Percentiles rank a stretch among this genome's conserved stretches.
These are phyloP conservation scores for Sanderia malayensis DNA, from an alignment of 30 jellyfish, hydroid and myxozoan species.

Conservation along the genomic window DNA sequence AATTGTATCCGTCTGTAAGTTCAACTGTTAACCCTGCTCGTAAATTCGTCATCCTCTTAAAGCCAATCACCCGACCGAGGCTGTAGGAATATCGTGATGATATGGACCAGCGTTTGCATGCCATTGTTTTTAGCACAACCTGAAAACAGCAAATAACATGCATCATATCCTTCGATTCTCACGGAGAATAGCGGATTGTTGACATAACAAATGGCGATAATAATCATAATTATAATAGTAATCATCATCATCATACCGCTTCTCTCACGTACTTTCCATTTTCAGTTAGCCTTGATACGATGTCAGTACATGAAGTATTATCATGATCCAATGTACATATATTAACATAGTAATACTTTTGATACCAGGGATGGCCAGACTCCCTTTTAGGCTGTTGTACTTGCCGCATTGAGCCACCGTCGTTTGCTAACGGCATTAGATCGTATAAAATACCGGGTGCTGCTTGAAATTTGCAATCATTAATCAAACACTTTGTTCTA, in stretches of 20 bases:
- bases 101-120: conserved; percentile 88
- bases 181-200: too few relatives aligned
- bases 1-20: conserved; percentile 73
- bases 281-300: conserved; percentile 21
- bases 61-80: conserved; percentile 85
- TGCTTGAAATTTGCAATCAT: conserved; percentile 59
- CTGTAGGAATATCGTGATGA: conserved; percentile 60
- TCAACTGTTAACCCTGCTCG: conserved; percentile 44
- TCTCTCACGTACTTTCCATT: conserved; percentile 38
- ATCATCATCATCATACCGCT: conserved; percentile 19
- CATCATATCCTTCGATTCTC: too few relatives aligned
- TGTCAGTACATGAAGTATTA: conserved; percentile 71
- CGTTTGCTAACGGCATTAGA: conserved; percentile 76
- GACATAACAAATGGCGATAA: too few relatives aligned
- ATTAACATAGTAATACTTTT: conserved; percentile 56
- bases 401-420: conserved; percentile 82
- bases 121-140: conserved; percentile 73
- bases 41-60: conserved; percentile 35
- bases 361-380: conserved; percentile 48
- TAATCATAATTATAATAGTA: background rate
- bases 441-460: conserved; percentile 69
- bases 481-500: conserved; percentile 64
- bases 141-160: too few relatives aligned
- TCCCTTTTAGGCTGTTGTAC: conserved; percentile 38
- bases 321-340: conserved; percentile 82